Base-by-base conservation (phyloP, 2,797 vertebrate species). In the Morus bassanus region DNA sequence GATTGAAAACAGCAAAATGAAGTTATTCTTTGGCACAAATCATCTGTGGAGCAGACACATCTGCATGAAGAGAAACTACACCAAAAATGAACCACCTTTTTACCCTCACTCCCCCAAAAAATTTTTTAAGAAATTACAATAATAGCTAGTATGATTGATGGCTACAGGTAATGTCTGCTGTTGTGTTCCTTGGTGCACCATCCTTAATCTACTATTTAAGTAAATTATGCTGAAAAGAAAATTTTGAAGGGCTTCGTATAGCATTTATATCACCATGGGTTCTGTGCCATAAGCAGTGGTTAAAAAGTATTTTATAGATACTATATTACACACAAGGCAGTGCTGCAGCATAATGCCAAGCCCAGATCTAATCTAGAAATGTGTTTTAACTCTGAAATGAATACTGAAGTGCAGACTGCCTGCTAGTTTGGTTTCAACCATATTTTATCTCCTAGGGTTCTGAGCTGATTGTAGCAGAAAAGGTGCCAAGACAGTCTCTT, bases 381-480 rank as follows among this genome's bases (percentile, higher is more conserved):
- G 76, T 90, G 76, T 84, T 93, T 91, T 89, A 93, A 83, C 81
- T 96, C 80, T 89, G 95, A 94, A 94, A 94, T 68, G 37, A 89
- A 92, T 95, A 78, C 70, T 81, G 39, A 87, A 91, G 68, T 45
- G 77, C 61, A 92, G 67, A 86, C 75, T 93, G 85, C 93, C 80
- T 96, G 84, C 91, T 92, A 95, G 83, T 85, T 95, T 6, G 22
- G 69, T 76, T 94, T 92, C 79, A 94, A 86, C 73, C 57, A 51
- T 97, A 96, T 93, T 94, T 96, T 94, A 92, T 88, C 74, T 95
- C 96, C 88, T 2, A 23, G 73, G 85, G 92, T 88, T 93, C 67
- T 82, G 73, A 95, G 83, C 70, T 94, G 93, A 95, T 94, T 92
- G 74, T 72, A 95, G 89, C 84, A 95, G 84, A 92, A 97, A 95